Base-by-base conservation (phyloP, 2,888 invertebrate species). In the Lasioglossum zephyrum region DNA sequence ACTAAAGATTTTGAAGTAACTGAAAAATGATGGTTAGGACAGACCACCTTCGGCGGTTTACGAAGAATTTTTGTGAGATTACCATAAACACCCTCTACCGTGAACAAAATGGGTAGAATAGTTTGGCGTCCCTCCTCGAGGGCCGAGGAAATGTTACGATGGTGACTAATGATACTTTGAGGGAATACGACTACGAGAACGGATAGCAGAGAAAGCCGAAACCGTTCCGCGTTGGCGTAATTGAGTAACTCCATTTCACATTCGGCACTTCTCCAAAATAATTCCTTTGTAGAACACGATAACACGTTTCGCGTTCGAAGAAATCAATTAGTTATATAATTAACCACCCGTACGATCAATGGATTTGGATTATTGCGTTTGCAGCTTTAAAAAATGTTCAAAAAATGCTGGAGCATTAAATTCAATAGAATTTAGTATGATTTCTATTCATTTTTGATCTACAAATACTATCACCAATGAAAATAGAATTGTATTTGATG, bases 121-220 rank as follows among this genome's bases (percentile, higher is more conserved):
- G 89, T 92, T 92, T 92, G 89, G 90, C 90, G 84, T 88, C 87
- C 89, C 87, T 89, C 84, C 82, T 85, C 79, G 85, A 84, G 88
- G 72, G 82, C 84, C 84, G 77, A 82, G 88, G 90, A 89, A 91
- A 92, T 89, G 91, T 89, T 87, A 81, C 87, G 85, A 84, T 86
- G 90, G 89, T 94, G 94, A 94, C 93, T 94, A 94, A 94, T 94
- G 94, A 93, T 93, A 83, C 86, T 79, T 88, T 69, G 86, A 80
- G 81, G 77, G 77, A 85, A 86, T 84, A 84, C 74, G 84, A 79
- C 79, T 69, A 70, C 79, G 90, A 86, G 91, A 89, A 90, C 92
- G 90, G 88, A 89, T 78, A 80, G 79, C 81, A 73, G 88, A 89
- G 90, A 92, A 92, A 92, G 91, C 87, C 88, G 82, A 90, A 88